Evolutionary conservation across 2,797 vertebrate species (phyloP).

Genomic region (Crax fasciolata): DNA sequence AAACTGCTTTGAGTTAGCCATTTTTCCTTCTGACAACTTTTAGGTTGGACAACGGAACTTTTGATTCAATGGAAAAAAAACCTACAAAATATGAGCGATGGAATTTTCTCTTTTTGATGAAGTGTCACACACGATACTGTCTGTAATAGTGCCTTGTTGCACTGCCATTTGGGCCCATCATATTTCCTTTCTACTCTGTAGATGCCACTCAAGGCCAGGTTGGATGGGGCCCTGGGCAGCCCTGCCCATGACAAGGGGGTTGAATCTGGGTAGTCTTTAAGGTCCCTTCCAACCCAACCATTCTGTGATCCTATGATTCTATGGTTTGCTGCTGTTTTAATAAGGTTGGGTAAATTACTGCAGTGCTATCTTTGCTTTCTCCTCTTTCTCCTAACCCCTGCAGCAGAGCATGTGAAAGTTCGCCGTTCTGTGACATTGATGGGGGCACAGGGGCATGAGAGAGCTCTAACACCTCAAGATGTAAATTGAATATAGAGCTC

Average conservation of each 20-base stretch:
- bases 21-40: neutral
- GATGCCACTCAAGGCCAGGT: neutral
- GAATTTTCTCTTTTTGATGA: neutral
- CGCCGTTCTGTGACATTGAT: neutral
- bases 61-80: neutral
- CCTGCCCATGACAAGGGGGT: neutral
- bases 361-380: neutral
- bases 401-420: neutral
- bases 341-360: neutral
- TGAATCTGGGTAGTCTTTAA: neutral
- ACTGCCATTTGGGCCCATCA: fast-evolving
- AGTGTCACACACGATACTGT: neutral
- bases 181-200: neutral
- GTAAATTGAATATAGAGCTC: neutral
- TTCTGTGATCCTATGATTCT: neutral
- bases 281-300: neutral
- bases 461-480: neutral
- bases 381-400: neutral
- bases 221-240: neutral
- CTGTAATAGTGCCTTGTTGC: neutral
- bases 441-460: neutral
- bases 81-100: neutral
- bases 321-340: neutral
- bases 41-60: neutral
- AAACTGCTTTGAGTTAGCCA: neutral